These are phyloP conservation scores for Penelope pileata DNA, from an alignment of 2,113 vertebrate species.

Conservation along the genomic window DNA sequence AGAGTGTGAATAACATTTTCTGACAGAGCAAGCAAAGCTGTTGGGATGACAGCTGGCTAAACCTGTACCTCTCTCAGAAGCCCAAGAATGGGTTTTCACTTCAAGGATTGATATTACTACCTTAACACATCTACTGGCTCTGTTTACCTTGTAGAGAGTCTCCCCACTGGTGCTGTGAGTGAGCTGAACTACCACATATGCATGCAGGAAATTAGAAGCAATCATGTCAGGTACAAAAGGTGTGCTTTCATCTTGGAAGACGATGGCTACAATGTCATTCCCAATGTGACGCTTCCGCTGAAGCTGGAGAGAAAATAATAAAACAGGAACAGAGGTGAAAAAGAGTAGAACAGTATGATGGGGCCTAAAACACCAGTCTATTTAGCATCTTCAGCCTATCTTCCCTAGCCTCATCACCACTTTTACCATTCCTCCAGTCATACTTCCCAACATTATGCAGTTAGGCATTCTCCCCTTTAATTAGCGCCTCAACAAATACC, in stretches of 20 bases:
- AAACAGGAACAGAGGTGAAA: not conserved
- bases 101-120: not conserved
- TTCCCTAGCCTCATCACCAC: not conserved
- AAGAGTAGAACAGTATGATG: not conserved
- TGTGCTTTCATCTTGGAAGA: constrained; percentile 88
- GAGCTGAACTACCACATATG: constrained; percentile 86
- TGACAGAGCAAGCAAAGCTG: not conserved
- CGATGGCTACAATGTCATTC: constrained; percentile 90
- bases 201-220: constrained; percentile 91
- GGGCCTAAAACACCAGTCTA: not conserved
- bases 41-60: not conserved
- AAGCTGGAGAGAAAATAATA: constrained; percentile 73
- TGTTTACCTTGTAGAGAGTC: constrained; percentile 73
- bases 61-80: not conserved
- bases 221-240: constrained; percentile 89
- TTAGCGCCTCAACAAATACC: not conserved
- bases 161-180: constrained; percentile 66
- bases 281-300: constrained; percentile 93
- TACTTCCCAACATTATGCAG: not conserved
- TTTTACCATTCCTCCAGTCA: not conserved
- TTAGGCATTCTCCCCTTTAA: not conserved
- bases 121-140: not conserved
- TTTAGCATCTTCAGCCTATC: not conserved
- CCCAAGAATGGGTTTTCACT: not conserved
- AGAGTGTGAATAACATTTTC: not conserved